phyloP scores from a whole-genome alignment of 1,140 invertebrate genomes.

The Pemphigus obesinymphae region DNA sequence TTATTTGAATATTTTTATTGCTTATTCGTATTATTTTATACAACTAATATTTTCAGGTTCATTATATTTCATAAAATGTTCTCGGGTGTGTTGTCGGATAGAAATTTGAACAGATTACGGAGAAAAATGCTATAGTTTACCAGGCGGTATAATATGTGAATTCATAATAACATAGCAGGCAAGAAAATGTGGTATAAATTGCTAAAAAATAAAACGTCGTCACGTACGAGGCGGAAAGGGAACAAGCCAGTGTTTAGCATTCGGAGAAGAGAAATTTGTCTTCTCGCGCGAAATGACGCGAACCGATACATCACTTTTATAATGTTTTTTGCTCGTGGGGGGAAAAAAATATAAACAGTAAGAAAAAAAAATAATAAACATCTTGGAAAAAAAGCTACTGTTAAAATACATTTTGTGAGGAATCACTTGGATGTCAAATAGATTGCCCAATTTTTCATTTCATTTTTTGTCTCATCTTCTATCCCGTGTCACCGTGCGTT shows the following conservation, averaged over 20 bases:
- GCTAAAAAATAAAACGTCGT: slow-evolving; percentile 28
- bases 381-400: slow-evolving; percentile 16
- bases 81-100: neutral
- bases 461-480: neutral
- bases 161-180: neutral
- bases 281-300: slow-evolving; percentile 15
- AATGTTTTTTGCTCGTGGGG: slow-evolving; percentile 1
- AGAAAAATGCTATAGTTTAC: neutral
- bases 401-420: slow-evolving; percentile 31
- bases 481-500: neutral
- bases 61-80: neutral
- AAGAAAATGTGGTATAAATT: neutral
- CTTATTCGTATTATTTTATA: too few relatives aligned
- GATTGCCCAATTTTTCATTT: slow-evolving; percentile 37
- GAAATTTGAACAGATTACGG: slow-evolving; percentile 21
- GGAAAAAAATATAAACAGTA: neutral
- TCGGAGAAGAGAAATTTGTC: slow-evolving; percentile 21
- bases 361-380: neutral
- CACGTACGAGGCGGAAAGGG: slow-evolving; percentile 13
- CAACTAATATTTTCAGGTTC: neutral
- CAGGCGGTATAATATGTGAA: neutral
- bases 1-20: too few relatives aligned
- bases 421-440: slow-evolving; percentile 36
- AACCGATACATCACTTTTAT: slow-evolving; percentile 38
- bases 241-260: slow-evolving; percentile 28